phyloP scores from a whole-genome alignment of 92 coral and sea anemone species.

The Phymanthus crucifer region DNA sequence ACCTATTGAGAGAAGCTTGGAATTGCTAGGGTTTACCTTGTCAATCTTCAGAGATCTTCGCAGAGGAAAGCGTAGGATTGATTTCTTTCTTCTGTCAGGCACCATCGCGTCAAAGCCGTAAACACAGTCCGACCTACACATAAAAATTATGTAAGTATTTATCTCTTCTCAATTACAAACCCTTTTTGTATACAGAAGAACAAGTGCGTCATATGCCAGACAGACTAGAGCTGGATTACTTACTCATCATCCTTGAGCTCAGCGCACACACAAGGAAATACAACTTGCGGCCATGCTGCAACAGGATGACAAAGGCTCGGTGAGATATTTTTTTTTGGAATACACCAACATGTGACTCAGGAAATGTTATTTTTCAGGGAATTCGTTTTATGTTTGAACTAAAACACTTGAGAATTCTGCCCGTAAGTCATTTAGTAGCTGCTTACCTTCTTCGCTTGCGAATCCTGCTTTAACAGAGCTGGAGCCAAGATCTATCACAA shows the following conservation, averaged over 20 bases:
- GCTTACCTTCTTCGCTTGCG: conserved; percentile 81
- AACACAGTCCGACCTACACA: conserved; percentile 58
- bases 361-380: too few species aligned
- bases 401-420: too few species aligned
- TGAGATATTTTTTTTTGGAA: not conserved
- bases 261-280: conserved; percentile 91
- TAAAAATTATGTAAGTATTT: not conserved
- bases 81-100: conserved; percentile 67
- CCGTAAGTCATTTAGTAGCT: not conserved
- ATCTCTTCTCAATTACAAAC: too few species aligned
- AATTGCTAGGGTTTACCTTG: conserved; percentile 56
- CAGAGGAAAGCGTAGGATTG: conserved; percentile 72
- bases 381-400: too few species aligned
- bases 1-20: not conserved
- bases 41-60: conserved; percentile 85
- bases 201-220: not conserved
- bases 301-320: not conserved
- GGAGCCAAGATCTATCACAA: conserved; percentile 87
- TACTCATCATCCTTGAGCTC: conserved; percentile 80
- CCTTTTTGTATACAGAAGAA: too few species aligned
- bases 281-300: conserved; percentile 95
- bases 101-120: conserved; percentile 78
- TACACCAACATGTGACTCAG: too few species aligned
- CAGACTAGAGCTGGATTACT: conserved; percentile 11
- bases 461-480: conserved; percentile 91